Evolutionary conservation across 2,888 invertebrate species (phyloP).

Genomic region (Sphaeridia pumilis): DNA sequence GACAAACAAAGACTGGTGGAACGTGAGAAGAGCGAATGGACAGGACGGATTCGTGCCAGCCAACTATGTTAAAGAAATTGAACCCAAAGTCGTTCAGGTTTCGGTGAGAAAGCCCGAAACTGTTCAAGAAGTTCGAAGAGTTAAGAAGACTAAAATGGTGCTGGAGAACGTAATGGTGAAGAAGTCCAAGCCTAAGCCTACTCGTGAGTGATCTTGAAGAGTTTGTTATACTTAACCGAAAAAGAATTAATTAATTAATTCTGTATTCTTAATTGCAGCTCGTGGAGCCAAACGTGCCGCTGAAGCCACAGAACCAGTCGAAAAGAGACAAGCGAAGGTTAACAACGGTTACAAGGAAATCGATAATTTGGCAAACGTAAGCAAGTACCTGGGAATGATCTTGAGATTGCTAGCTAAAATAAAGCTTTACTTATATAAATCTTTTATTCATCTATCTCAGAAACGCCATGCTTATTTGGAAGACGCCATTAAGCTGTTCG

Average conservation of each 20-base stretch:
- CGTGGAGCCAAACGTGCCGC: constrained; percentile 36
- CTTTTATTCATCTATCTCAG: constrained; percentile 39
- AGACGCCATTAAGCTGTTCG: constrained; percentile 82
- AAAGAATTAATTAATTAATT: neutral
- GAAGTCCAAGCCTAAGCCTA: constrained; percentile 42
- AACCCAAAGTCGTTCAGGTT: constrained; percentile 73
- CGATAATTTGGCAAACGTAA: constrained; percentile 57
- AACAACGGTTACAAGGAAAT: constrained; percentile 71
- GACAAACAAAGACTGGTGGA: constrained; percentile 99
- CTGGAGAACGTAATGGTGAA: constrained; percentile 72
- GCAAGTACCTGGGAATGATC: no score
- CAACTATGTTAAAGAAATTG: constrained; percentile 86
- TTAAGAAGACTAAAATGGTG: constrained; percentile 79
- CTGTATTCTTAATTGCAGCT: constrained; percentile 10
- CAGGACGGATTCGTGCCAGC: constrained; percentile 95
- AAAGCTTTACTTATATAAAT: constrained; percentile 1
- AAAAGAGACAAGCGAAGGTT: constrained; percentile 64
- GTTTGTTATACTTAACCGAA: neutral
- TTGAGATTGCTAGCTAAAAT: neutral
- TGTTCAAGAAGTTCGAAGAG: constrained; percentile 67
- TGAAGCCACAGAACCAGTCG: constrained; percentile 63
- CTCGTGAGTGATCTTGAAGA: constrained; percentile 28
- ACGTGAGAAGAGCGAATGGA: constrained; percentile 81
- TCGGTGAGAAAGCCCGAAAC: constrained; percentile 74
- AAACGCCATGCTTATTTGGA: constrained; percentile 72